Evolutionary conservation across 2,888 invertebrate species (phyloP), one percentile per base, ranked within the genome.

Genomic region (Hoplodrina blanda): DNA sequence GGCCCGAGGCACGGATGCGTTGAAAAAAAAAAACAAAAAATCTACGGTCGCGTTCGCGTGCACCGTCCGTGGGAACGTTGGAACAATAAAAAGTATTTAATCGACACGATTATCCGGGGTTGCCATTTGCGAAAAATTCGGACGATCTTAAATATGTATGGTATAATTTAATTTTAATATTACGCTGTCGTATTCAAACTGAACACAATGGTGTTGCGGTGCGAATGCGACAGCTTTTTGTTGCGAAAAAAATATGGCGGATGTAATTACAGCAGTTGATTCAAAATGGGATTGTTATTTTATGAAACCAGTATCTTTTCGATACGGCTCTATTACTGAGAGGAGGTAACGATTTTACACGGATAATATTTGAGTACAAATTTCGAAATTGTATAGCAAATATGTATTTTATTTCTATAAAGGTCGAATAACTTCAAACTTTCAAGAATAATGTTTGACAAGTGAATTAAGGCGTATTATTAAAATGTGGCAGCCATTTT

Each of bases 1-100:
- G 85, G 94, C 95, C 91, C 74, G 89, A 87, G 93, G 95, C 95
- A 86, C 95, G 94, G 94, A 94, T 94, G 92, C 85, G 79, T 85
- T 81, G 82, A 84, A 85, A 80, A 83, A 73, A 73, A 50, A 37
- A 87, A 83, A 84, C 78, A 83, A 83, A 85, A 85, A 85, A 88
- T 80, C 49, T 85, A 87, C 85, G 85, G 90, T 90, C 90, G 88
- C 91, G 89, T 85, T 93, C 91, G 92, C 92, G 91, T 93, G 93
- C 90, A 91, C 78, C 87, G 87, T 89, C 89, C 95, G 95, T 95
- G 95, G 95, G 95, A 95, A 95, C 91, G 86, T 80, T 74, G 84
- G 79, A 89, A 91, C 91, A 91, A 92, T 91, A 92, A 92, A 90
- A 86, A 89, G 88, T 88, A 88, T 91, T 87, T 85, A 84, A 84